Conservation (phyloP, 2,888 invertebrate genomes). For the Beris morrisii region DNA sequence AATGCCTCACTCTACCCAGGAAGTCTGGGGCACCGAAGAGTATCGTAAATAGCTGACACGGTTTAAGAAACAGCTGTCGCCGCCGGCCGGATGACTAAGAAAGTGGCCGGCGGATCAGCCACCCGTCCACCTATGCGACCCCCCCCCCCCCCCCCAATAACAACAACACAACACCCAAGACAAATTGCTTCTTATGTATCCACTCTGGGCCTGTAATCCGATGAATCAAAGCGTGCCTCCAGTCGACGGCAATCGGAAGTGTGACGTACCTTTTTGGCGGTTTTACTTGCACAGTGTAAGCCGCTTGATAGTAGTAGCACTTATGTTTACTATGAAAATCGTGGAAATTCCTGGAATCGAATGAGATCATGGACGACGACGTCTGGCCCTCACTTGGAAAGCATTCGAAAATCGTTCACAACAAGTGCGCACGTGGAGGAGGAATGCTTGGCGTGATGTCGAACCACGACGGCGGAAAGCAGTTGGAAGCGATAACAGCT, state of each 20-base stretch:
- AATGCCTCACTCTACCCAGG: too few species aligned
- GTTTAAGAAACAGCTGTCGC: too few species aligned
- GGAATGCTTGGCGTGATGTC: constrained; percentile 8
- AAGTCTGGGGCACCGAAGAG: too few species aligned
- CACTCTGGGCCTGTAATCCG: not conserved
- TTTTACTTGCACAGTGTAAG: not conserved
- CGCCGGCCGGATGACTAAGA: too few species aligned
- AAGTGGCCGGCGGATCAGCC: too few species aligned
- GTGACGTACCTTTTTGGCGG: constrained; percentile 25
- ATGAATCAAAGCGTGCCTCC: constrained; percentile 20
- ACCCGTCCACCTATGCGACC: too few species aligned
- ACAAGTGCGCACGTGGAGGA: constrained; percentile 18
- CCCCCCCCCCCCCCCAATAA: too few species aligned
- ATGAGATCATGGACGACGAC: constrained; percentile 21
- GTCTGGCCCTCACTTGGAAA: not conserved
- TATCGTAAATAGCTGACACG: too few species aligned
- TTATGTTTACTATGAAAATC: constrained; percentile 20
- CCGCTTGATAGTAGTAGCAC: not conserved
- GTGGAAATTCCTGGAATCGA: constrained; percentile 28
- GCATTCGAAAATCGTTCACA: not conserved
- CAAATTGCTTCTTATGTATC: constrained; percentile 5
- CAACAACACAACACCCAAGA: too few species aligned
- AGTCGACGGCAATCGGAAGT: constrained; percentile 17
- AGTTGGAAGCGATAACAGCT: too few species aligned
- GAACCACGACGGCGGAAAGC: not conserved